A percentile compares a stretch with the other conserved stretches of the same genome.
phyloP scores from a whole-genome alignment of 1,140 invertebrate species.

The Tenebrio molitor region DNA sequence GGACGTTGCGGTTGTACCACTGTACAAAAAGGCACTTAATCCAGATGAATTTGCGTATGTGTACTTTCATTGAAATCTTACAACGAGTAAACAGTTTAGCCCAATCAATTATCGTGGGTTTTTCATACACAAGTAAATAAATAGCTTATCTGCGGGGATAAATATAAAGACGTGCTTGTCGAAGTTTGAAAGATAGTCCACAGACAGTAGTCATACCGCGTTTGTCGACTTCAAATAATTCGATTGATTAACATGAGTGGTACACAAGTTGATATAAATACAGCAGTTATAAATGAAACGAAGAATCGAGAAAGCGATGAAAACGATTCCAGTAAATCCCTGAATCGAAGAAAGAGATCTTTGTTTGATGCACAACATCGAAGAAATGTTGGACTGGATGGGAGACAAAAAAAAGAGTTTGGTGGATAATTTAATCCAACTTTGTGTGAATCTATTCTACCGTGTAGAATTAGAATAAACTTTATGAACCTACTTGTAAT shows the following conservation, averaged over 20 bases:
- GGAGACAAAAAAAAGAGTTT: no score
- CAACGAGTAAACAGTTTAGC: no score
- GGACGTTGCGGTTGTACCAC: background rate
- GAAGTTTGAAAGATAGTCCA: background rate
- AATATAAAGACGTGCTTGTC: background rate
- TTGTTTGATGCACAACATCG: no score
- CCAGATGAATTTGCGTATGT: background rate
- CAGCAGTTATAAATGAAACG: background rate
- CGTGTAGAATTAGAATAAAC: no score
- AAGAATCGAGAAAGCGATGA: background rate
- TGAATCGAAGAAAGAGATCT: no score
- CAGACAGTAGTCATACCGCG: background rate
- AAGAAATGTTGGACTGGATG: no score
- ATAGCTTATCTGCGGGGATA: background rate
- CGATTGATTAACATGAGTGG: background rate
- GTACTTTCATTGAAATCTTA: no score
- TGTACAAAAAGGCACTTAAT: constrained; percentile 4
- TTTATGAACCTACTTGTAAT: no score
- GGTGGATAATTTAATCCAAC: no score
- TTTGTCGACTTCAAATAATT: background rate
- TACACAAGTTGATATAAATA: background rate
- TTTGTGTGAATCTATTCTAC: no score
- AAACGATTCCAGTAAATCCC: background rate
- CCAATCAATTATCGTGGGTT: no score
- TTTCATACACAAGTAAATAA: no score